Evolutionary conservation across 2,888 invertebrate genomes (phyloP).

Genomic region (Nomada lathburiana): DNA sequence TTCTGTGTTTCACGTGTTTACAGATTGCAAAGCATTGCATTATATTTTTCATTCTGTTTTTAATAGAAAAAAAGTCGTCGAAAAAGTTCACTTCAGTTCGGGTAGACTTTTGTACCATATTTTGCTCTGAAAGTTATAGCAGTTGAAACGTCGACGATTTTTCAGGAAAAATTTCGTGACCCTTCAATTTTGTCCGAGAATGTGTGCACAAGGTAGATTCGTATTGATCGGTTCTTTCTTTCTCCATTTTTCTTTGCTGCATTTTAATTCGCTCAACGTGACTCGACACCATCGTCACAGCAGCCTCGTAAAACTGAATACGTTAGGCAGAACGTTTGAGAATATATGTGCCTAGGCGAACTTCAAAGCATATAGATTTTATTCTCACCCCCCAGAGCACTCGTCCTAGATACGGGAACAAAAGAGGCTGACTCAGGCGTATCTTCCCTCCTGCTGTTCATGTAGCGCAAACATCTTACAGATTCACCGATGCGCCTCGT

Average conservation of each 20-base stretch:
- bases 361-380: slow-evolving; percentile 23
- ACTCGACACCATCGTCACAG: background rate
- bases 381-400: slow-evolving; percentile 31
- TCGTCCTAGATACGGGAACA: slow-evolving; percentile 55
- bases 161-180: too few species aligned
- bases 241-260: background rate
- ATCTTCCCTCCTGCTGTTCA: slow-evolving; percentile 9
- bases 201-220: too few species aligned
- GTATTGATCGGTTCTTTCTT: background rate
- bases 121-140: too few species aligned
- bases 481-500: background rate
- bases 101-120: too few species aligned
- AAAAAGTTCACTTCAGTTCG: too few species aligned
- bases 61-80: too few species aligned
- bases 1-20: too few species aligned
- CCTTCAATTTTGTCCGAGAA: too few species aligned
- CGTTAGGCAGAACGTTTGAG: slow-evolving; percentile 25
- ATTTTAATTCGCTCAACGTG: background rate
- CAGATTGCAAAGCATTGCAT: too few species aligned
- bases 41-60: too few species aligned
- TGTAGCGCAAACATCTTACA: slow-evolving; percentile 30
- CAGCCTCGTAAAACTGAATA: slow-evolving; percentile 27
- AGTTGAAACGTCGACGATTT: too few species aligned
- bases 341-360: slow-evolving; percentile 38
- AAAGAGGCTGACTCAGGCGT: slow-evolving; percentile 55